Conservation (phyloP, 2,888 invertebrate species). For the Phaonia tiefii region DNA sequence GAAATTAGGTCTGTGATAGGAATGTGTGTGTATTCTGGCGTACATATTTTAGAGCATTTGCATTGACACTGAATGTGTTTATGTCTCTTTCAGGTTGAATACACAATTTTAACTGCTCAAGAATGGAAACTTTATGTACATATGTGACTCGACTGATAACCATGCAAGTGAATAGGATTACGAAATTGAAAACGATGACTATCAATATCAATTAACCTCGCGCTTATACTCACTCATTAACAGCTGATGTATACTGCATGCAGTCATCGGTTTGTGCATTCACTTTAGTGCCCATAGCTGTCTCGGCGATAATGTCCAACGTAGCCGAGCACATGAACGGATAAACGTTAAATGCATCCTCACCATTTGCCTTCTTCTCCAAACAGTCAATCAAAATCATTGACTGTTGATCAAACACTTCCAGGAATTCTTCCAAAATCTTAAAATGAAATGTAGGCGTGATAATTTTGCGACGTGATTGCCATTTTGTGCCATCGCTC, state of each 20-base stretch:
- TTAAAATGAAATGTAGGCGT: slow-evolving; percentile 91
- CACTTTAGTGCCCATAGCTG: slow-evolving; percentile 77
- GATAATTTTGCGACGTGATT: slow-evolving; percentile 85
- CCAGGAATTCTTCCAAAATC: slow-evolving; percentile 87
- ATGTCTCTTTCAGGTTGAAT: no score
- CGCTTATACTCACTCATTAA: slow-evolving; percentile 83
- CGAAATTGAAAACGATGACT: no score
- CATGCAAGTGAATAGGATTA: no score
- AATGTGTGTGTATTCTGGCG: no score
- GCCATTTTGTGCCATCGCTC: slow-evolving; percentile 83
- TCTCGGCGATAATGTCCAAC: slow-evolving; percentile 82
- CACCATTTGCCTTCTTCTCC: slow-evolving; percentile 78
- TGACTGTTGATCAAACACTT: slow-evolving; percentile 86
- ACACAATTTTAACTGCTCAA: no score
- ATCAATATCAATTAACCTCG: no score
- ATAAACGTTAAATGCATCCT: slow-evolving; percentile 82
- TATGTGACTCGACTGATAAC: no score
- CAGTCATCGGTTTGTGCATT: slow-evolving; percentile 83
- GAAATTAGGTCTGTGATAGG: no score
- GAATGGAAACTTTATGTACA: no score
- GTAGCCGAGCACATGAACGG: slow-evolving; percentile 83
- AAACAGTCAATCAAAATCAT: slow-evolving; percentile 83
- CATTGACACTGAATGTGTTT: no score
- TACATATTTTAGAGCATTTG: no score
- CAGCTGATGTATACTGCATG: slow-evolving; percentile 86